A percentile compares a stretch with the other conserved stretches of the same genome.
Evolutionary conservation across 2,113 vertebrate species (phyloP).

Genomic region (Calidris pugnax): DNA sequence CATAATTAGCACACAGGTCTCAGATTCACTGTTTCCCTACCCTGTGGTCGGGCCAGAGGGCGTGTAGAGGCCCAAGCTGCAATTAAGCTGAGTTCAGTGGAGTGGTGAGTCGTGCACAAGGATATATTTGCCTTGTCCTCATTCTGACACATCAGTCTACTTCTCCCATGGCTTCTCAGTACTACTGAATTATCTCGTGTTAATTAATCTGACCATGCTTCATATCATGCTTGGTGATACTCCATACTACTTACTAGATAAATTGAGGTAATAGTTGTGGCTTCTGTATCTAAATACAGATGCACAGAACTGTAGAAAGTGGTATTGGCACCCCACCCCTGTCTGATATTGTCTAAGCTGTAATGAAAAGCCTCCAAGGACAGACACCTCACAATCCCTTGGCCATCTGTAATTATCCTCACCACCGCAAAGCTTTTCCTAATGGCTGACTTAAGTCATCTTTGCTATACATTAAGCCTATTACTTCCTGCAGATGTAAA

Average conservation of each 20-base stretch:
- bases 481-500: neutral
- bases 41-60: neutral
- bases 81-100: neutral
- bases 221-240: neutral
- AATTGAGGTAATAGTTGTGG: neutral
- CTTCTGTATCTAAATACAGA: neutral
- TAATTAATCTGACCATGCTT: neutral
- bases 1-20: neutral
- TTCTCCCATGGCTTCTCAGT: neutral
- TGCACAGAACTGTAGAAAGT: neutral
- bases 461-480: neutral
- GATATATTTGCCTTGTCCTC: neutral
- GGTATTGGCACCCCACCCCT: neutral
- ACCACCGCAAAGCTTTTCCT: neutral
- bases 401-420: neutral
- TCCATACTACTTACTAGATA: neutral
- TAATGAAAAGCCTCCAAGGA: neutral
- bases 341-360: neutral
- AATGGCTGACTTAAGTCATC: neutral
- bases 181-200: neutral
- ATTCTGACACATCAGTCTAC: neutral
- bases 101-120: neutral
- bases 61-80: neutral
- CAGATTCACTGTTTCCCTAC: neutral
- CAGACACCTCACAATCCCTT: neutral